phyloP scores from a whole-genome alignment of 2,888 invertebrate species.

The Tetheella fluctuosa region DNA sequence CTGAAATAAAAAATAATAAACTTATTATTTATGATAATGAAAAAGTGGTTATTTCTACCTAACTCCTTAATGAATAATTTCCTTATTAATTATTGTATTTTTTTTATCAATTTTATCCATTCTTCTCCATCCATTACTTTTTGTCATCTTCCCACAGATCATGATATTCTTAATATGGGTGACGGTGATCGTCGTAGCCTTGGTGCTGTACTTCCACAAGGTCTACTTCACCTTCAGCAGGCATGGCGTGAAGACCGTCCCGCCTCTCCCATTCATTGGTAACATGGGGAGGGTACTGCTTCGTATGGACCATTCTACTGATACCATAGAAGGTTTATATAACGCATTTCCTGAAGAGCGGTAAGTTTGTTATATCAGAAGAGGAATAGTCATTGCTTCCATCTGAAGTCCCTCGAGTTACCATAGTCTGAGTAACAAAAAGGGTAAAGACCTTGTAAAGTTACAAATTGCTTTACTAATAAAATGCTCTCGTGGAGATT shows the following conservation, averaged over 20 bases:
- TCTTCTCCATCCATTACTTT: not conserved
- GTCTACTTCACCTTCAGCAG: slow-evolving; percentile 47
- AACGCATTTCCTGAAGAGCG: slow-evolving; percentile 52
- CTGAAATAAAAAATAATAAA: too few relatives aligned
- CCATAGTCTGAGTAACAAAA: too few relatives aligned
- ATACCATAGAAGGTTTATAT: slow-evolving; percentile 40
- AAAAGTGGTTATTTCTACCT: too few relatives aligned
- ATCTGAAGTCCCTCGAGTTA: too few relatives aligned
- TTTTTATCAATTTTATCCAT: too few relatives aligned
- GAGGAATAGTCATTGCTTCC: too few relatives aligned
- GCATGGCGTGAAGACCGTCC: slow-evolving; percentile 49
- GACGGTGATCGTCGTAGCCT: slow-evolving; percentile 36
- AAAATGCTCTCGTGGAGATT: too few relatives aligned
- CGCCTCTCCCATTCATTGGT: slow-evolving; percentile 52
- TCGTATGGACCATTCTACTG: slow-evolving; percentile 36
- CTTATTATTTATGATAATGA: too few relatives aligned
- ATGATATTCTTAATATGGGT: slow-evolving; percentile 42
- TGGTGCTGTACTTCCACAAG: slow-evolving; percentile 43
- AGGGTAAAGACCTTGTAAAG: too few relatives aligned
- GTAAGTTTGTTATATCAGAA: slow-evolving; percentile 41
- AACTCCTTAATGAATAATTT: too few relatives aligned
- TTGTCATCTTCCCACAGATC: not conserved
- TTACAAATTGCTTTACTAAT: too few relatives aligned
- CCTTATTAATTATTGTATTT: too few relatives aligned
- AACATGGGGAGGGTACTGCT: slow-evolving; percentile 46